Conservation (phyloP, 2,113 vertebrate genomes). For the Plestiodon gilberti region DNA sequence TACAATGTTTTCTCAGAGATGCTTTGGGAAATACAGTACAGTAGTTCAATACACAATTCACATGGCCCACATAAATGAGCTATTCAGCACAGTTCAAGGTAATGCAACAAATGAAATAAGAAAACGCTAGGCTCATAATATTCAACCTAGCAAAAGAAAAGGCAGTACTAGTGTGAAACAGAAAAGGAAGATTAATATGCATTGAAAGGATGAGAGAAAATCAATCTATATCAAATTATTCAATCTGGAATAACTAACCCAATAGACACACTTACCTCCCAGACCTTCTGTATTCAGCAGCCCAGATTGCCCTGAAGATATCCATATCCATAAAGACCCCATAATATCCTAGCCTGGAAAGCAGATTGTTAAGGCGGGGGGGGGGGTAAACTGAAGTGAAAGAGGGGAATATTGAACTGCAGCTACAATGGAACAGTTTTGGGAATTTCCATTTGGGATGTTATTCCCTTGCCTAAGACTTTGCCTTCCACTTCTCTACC, state of each 20-base stretch:
- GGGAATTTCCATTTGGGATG: neutral
- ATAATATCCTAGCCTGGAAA: too few relatives aligned
- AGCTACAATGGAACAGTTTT: neutral
- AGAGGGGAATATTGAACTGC: too few relatives aligned
- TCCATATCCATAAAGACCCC: too few relatives aligned
- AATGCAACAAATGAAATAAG: neutral
- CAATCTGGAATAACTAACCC: neutral
- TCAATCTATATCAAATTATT: neutral
- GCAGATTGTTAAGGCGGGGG: too few relatives aligned
- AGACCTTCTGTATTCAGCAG: neutral
- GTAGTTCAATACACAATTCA: too few relatives aligned
- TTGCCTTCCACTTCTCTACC: neutral
- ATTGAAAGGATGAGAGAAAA: neutral
- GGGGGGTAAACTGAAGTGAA: neutral
- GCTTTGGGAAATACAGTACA: too few relatives aligned
- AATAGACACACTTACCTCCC: neutral
- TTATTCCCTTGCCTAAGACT: neutral
- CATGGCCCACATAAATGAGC: neutral
- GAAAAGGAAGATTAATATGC: neutral
- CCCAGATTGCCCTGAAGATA: neutral
- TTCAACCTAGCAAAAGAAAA: neutral
- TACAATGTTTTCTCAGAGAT: too few relatives aligned
- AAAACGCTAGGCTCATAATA: neutral
- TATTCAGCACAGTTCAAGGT: neutral
- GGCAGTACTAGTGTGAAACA: neutral